Evolutionary conservation across 2,888 invertebrate species (phyloP), one percentile per base, ranked within the genome.

Genomic region (Habroteleia sp.): DNA sequence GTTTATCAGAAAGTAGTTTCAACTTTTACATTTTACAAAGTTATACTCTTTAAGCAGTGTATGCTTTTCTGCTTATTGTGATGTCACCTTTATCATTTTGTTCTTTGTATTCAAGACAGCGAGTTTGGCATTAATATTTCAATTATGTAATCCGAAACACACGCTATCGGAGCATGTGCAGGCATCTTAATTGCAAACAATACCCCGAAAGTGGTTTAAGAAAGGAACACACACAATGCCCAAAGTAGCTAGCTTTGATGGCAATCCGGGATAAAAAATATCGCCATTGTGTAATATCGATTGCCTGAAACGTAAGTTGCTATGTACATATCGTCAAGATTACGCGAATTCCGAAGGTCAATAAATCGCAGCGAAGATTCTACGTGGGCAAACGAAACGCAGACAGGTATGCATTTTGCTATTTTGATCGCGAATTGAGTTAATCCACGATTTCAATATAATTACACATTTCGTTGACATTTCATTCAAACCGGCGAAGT

Each of bases 291-390:
- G n/a, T n/a, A n/a, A n/a, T 54, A 65, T 65, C 33, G 65, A 65
- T 52, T 65, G 42, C 41, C 52, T 63, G 41, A 35, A 42, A 52
- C 16, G 41, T 14, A 29, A 62, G 29, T 31, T 23, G 33, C 11
- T 4, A 10, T 33, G 11, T 48, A 41, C 42, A 35, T 42, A 42
- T 17, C 11, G 14, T 39, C 16, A 13, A 13, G 33, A 52, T 52
- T 42, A 41, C 48, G 41, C 14, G 41, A 62, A 31, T 39, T 23
- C 13, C 8, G 37, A 11, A 7, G 10, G 62, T 23, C 13, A 62
- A 50, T 62, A 62, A 50, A 62, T 37, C n/a, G 62, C 48, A 29
- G 44, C 42, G 35, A 63, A 48, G 41, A 62, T 62, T 25, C 4
- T 17, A 14, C 42, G 5, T 23, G 4, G 27, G 29, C 14, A 23